Evolutionary conservation across 2,113 vertebrate genomes (phyloP), one percentile per base, ranked within the genome.

Genomic region (Prionailurus viverrinus): DNA sequence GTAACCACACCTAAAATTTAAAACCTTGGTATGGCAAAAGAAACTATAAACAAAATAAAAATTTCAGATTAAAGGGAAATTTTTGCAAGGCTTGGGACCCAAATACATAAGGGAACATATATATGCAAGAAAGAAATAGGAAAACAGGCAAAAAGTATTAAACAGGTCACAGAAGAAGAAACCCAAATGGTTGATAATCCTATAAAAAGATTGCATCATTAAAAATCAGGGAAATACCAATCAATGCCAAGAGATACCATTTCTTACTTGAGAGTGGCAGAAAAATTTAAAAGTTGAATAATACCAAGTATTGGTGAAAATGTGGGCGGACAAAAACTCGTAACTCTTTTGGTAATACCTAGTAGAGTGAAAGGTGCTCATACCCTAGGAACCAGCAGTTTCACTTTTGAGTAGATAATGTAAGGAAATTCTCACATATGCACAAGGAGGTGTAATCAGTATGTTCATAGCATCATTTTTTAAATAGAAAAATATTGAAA

Each of bases 211-310:
- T 39, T 82, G 41, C 13, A 23, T 94, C 23, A 93, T 6, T 89
- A 85, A 94, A 89, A 94, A 61, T 69, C 41, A 61, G 63, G 29
- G 63, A 96, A 41, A 80, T 92, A 55, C 21, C 95, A 84, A 84
- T 85, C 66, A 94, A 89, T 93, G 79, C 14, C 7, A 15, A 65
- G 58, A 95, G 63, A 69, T 92, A 23, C 21, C 74, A 55, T 87
- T 94, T 95, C 29, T 79, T 55, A 61, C 4, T 14, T 73, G 27
- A 93, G 61, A 84, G 11, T 66, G 65, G 55, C 36, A 80, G 65
- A 97, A 85, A n/a, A 55, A 7, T 29, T 94, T 71, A n/a, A 19
- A 78, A 91, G n/a, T 53, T 73, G 61, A 55, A 25, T 93, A 58
- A 78, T 93, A 78, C 4, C n/a, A 90, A 80, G 7, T 81, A 41